Base-by-base conservation (phyloP, 2,797 vertebrate genomes). In the Cynodonichthys magdalenae region DNA sequence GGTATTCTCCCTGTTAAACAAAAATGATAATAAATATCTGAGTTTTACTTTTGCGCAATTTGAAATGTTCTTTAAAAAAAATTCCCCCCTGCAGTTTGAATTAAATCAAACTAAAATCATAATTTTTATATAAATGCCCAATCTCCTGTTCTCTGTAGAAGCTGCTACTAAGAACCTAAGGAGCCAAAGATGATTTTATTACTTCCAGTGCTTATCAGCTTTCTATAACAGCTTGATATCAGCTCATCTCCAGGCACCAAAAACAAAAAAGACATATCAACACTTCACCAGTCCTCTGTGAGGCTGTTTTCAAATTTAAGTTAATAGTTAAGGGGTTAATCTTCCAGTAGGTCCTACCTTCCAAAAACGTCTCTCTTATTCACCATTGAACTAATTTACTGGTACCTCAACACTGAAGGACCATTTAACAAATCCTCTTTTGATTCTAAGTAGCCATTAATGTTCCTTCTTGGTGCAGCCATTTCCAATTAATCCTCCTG, bases 401-500 rank as follows among this genome's bases (percentile, higher is more conserved):
- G 41, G 79, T 84, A 79, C 89, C 88, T 91, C 75, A 79, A 87
- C 82, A 75, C 89, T 90, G 82, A 89, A 92, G 84, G 86, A 83
- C 79, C 87, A 80, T 90, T 92, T 88, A 88, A 88, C 77, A 87
- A 92, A 91, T 89, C 84, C 85, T 86, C 89, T 87, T 92, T 89
- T 90, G 82, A 88, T 90, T 92, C 86, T 84, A 83, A 84, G 84
- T 87, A 89, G 80, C 77, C 85, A 76, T 88, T 92, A 92, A 92
- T 93, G 91, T 78, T 82, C 76, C 75, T 85, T 81, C 82, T 84
- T 85, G 70, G 71, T 84, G 80, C 79, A 84, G 87, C 87, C 84
- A 87, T 90, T 93, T 91, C 84, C 88, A 92, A 91, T 92, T 92
- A 94, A 93, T 92, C 82, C 87, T 81, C 73, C 76, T 92, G 80